phyloP scores from a whole-genome alignment of 1,140 invertebrate genomes.

The Drosophila equinoxialis region DNA sequence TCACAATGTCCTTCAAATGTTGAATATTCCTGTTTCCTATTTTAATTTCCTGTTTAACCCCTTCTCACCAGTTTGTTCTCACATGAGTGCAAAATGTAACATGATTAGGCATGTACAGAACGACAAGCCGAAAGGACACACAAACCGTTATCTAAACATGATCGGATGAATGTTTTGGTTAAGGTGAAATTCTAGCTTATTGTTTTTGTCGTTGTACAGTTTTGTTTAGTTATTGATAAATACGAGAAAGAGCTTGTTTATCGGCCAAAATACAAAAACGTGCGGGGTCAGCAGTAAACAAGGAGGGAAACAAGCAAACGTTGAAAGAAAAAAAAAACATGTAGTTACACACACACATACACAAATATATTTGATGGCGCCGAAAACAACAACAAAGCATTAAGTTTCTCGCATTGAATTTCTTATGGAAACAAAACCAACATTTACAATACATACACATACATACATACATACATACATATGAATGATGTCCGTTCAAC shows the following conservation, averaged over 20 bases:
- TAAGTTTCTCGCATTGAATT: constrained; percentile 30
- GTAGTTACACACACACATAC: no score
- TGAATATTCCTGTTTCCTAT: no score
- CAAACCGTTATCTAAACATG: no score
- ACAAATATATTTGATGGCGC: constrained; percentile 15
- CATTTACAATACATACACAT: constrained; percentile 1
- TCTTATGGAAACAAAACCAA: constrained; percentile 7
- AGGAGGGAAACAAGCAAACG: constrained; percentile 16
- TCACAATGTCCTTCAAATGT: no score
- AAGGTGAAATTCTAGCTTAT: background rate
- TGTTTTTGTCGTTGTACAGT: background rate
- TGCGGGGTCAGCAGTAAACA: constrained; percentile 22
- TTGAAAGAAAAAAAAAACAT: no score
- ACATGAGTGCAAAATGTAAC: no score
- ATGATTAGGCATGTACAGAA: no score
- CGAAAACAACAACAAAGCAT: constrained; percentile 17
- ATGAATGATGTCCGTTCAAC: constrained; percentile 30
- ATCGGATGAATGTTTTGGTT: background rate
- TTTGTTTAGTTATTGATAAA: constrained; percentile 32
- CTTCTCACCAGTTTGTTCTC: no score
- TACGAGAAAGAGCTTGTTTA: constrained; percentile 39
- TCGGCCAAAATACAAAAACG: constrained; percentile 59
- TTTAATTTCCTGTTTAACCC: background rate
- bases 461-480: background rate
- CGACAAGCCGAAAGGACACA: no score